A percentile compares a stretch with the other conserved stretches of the same genome.
These are phyloP conservation scores for Bombus affinis DNA, from an alignment of 1,140 invertebrate genomes.

Conservation along the genomic window DNA sequence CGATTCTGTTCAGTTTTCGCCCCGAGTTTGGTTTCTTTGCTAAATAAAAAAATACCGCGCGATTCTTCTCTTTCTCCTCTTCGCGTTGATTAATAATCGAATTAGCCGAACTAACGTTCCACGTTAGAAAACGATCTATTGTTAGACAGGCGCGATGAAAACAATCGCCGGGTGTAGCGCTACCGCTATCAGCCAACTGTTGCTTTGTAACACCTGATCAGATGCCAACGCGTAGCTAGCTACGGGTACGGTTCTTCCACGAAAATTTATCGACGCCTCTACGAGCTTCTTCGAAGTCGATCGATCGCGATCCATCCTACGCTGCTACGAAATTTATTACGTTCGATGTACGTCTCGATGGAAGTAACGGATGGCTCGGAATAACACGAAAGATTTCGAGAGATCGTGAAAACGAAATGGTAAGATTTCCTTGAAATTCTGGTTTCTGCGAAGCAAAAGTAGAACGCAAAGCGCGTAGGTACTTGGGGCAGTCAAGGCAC, in stretches of 20 bases:
- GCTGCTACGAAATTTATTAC: not conserved
- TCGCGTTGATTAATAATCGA: not conserved
- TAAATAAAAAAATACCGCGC: no score
- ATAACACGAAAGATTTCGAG: not conserved
- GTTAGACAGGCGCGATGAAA: not conserved
- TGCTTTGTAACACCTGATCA: constrained; percentile 23
- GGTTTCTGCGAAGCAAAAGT: not conserved
- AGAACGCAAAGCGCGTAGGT: not conserved
- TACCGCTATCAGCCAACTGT: constrained; percentile 28
- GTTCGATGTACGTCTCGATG: not conserved
- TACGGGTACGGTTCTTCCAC: not conserved
- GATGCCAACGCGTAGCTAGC: not conserved
- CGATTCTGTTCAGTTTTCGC: no score
- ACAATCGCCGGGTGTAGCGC: not conserved
- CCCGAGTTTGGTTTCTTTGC: rapidly evolving
- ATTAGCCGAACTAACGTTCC: not conserved
- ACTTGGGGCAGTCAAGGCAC: not conserved
- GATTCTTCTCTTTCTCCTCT: no score
- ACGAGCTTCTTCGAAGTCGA: not conserved
- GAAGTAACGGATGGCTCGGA: no score
- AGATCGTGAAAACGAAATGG: no score
- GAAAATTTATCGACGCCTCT: not conserved
- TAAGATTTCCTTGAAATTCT: not conserved
- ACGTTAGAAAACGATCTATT: not conserved
- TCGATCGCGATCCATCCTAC: not conserved